Evolutionary conservation across 2,797 vertebrate species (phyloP).

Genomic region (Siniperca scherzeri): DNA sequence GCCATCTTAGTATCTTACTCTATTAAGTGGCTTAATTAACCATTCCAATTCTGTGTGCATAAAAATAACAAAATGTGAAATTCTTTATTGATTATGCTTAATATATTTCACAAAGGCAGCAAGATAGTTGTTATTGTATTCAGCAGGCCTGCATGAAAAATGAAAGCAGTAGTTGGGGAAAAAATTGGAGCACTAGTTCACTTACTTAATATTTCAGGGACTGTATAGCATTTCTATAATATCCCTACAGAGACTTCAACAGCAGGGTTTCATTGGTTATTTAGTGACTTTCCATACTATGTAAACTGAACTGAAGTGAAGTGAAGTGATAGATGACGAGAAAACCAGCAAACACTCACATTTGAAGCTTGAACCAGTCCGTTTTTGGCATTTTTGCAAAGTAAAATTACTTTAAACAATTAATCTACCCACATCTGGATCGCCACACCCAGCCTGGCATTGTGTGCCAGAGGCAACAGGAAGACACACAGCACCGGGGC

Average conservation of each 20-base stretch:
- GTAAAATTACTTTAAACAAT: background rate
- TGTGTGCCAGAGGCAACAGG: conserved; percentile 9
- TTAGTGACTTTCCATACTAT: background rate
- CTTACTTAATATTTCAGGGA: background rate
- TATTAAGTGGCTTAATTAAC: background rate
- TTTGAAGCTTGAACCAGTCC: background rate
- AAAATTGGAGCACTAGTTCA: background rate
- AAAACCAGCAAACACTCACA: background rate
- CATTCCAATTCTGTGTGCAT: background rate
- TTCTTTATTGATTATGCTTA: background rate
- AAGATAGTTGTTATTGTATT: conserved; percentile 2
- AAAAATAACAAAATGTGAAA: background rate
- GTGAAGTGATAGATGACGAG: background rate
- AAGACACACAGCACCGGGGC: background rate
- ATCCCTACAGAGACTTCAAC: background rate
- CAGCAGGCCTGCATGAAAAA: background rate
- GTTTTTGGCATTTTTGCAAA: background rate
- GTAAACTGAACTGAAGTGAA: background rate
- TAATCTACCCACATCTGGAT: background rate
- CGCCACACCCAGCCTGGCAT: conserved; percentile 10
- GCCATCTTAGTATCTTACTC: background rate
- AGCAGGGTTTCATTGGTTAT: background rate
- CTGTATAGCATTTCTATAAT: background rate
- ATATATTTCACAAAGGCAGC: background rate
- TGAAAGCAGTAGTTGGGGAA: background rate